Conservation (phyloP, 2,113 vertebrate species). For the Syngnathus typhle region DNA sequence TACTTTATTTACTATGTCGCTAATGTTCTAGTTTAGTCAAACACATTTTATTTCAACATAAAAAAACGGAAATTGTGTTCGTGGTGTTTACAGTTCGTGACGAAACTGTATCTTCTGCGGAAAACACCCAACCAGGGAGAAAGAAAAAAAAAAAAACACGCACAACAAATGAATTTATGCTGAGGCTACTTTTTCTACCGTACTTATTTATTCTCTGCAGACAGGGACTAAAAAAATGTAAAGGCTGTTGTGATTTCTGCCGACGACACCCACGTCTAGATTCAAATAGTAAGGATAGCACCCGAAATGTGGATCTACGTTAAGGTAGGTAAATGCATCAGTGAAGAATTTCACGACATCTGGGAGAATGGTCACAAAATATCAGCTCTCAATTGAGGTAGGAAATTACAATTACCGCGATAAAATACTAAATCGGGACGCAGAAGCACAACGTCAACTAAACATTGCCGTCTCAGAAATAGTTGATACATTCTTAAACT, state of each 20-base stretch:
- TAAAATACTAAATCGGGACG: neutral
- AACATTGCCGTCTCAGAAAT: neutral
- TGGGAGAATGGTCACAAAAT: constrained; percentile 4
- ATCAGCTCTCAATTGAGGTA: neutral
- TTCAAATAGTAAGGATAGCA: neutral
- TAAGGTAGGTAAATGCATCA: constrained; percentile 18
- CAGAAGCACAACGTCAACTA: neutral
- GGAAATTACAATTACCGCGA: neutral
- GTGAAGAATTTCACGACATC: constrained; percentile 6
- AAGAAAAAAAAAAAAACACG: neutral
- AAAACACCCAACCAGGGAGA: constrained; percentile 24
- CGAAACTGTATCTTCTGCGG: constrained; percentile 18
- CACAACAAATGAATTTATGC: neutral
- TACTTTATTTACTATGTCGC: neutral
- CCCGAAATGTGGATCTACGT: constrained; percentile 10
- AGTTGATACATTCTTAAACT: neutral
- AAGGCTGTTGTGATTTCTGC: neutral
- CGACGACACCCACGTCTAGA: neutral
- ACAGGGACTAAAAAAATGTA: neutral
- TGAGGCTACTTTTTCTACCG: neutral
- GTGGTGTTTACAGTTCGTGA: neutral
- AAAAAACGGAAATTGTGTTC: neutral
- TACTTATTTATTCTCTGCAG: neutral
- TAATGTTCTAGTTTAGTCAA: neutral
- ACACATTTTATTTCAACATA: constrained; percentile 24